Evolutionary conservation across 1,140 invertebrate species (phyloP), one percentile per base, ranked within the genome.

Genomic region (Drosophila sturtevanti): DNA sequence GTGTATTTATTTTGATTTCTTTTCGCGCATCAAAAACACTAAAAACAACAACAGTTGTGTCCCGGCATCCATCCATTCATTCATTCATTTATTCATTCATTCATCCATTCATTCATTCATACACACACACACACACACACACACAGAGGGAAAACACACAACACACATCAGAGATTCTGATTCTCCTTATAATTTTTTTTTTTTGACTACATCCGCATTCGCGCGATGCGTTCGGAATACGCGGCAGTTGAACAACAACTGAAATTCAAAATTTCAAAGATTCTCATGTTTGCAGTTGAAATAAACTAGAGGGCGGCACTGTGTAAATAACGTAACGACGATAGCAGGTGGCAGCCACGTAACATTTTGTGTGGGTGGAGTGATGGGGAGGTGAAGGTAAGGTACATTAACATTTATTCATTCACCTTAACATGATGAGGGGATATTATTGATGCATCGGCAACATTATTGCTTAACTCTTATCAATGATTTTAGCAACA

Each of bases 231-330:
- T 85, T 72, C 63, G 64, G 77, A 85, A 72, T 79, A 69, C 80
- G 81, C 81, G 81, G 68, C 81, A 69, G 81, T 75, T 86, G 70
- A 77, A 78, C 68, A 65, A 41, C 81, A 85, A 86, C 81, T 85
- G 81, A 81, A 72, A 73, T 84, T 69, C 75, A 80, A 48, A 18
- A 31, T 31, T 31, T 31, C 27, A 31, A 31, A 31, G 27, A 31
- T 31, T 31, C 27, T 31, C 3, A 6, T 31, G 27, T 31, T 31
- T 31, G 27, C 82, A 81, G 38, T 18, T 54, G 24, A 51, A 48
- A 64, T 59, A 16, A 38, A 34, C 63, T 44, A 75, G 63, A 62
- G 63, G 66, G 41, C 44, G 48, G 68, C 27, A 1, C 27, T 31
- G 27, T 6, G 27, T 6, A 31, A 31, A 31, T 31, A 31, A 31